Percentiles rank a stretch among this genome's conserved stretches.
Evolutionary conservation across 2,113 vertebrate species (phyloP).

Genomic region (Corvus moneduloides): DNA sequence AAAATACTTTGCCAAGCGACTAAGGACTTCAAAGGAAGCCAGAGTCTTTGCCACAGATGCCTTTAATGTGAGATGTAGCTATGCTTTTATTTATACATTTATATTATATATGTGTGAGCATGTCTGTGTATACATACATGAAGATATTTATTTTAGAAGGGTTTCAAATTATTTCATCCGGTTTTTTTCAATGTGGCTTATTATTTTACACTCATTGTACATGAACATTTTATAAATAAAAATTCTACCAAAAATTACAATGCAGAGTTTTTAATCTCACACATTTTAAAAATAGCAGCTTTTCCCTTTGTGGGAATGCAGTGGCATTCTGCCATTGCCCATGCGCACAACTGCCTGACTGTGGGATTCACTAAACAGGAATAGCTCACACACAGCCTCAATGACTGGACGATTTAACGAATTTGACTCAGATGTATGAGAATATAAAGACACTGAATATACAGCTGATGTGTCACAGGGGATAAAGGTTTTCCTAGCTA

Average conservation of each 20-base stretch:
- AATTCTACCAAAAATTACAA: neutral
- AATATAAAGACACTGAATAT: neutral
- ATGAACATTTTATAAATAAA: neutral
- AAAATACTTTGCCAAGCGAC: conserved; percentile 6
- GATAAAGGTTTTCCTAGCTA: neutral
- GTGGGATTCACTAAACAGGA: neutral
- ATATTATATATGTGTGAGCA: neutral
- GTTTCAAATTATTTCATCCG: neutral
- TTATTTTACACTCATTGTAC: neutral
- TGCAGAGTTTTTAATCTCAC: neutral
- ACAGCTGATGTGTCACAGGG: neutral
- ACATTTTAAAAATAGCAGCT: conserved; percentile 7
- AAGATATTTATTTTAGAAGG: neutral
- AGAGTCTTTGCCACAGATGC: conserved; percentile 20
- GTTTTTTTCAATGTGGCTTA: neutral
- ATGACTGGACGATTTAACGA: neutral
- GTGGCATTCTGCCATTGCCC: neutral
- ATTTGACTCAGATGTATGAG: neutral
- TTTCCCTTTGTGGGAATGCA: neutral
- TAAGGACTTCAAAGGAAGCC: conserved; percentile 17
- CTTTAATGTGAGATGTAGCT: neutral
- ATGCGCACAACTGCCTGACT: neutral
- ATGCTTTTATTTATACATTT: neutral
- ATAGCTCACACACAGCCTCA: neutral
- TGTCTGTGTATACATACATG: neutral